Evolutionary conservation across 1,140 invertebrate genomes (phyloP).

Genomic region (Hypothenemus hampei): DNA sequence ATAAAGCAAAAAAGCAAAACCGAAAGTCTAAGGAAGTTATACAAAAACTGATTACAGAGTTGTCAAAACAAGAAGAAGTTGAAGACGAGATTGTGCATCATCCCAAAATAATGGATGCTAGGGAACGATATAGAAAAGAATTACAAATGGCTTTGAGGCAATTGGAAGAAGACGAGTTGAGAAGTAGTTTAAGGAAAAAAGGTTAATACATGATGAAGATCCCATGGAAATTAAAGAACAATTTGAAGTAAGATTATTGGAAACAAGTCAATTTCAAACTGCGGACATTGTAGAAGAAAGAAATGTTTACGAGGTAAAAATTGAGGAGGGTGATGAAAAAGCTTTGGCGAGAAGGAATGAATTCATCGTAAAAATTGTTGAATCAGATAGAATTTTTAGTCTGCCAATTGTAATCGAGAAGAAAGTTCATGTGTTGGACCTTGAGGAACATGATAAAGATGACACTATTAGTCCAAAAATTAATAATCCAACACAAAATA

Average conservation of each 20-base stretch:
- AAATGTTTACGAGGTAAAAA: too few species aligned
- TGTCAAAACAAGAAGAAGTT: neutral
- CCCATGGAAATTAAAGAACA: neutral
- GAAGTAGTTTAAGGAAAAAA: slow-evolving; percentile 8
- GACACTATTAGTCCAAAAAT: too few species aligned
- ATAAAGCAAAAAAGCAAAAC: slow-evolving; percentile 11
- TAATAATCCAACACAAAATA: too few species aligned
- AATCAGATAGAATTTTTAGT: too few species aligned
- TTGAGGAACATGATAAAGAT: too few species aligned
- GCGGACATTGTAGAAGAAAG: too few species aligned
- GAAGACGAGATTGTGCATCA: slow-evolving; percentile 5
- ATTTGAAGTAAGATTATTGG: neutral
- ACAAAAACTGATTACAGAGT: slow-evolving; percentile 7
- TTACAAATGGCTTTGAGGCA: slow-evolving; percentile 4
- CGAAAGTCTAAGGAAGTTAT: neutral
- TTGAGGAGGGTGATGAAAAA: too few species aligned
- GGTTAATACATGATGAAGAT: too few species aligned
- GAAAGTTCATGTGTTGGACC: too few species aligned
- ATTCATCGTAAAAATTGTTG: too few species aligned
- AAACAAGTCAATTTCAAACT: neutral
- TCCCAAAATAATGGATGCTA: slow-evolving; percentile 11
- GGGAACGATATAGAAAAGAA: slow-evolving; percentile 3
- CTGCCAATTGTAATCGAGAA: too few species aligned
- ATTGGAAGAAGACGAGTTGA: slow-evolving; percentile 10
- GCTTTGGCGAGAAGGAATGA: too few species aligned